Percentiles rank a stretch among this genome's conserved stretches.
phyloP scores from a whole-genome alignment of 2,888 invertebrate species.

The Nipponacmea schrenckii region DNA sequence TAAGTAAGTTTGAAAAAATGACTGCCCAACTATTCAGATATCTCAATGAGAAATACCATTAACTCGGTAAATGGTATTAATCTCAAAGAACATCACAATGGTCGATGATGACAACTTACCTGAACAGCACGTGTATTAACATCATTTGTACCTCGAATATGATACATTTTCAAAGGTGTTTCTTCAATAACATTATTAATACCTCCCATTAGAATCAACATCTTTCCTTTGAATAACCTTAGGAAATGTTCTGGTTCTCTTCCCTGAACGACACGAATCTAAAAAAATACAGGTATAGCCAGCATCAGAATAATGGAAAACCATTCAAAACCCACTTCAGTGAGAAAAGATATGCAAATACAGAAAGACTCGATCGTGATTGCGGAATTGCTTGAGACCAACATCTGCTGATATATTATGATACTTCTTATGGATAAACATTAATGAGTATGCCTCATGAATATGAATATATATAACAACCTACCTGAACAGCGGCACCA shows the following conservation, averaged over 20 bases:
- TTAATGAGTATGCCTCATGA: too few relatives aligned
- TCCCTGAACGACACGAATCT: constrained; percentile 83
- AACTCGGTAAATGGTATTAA: too few relatives aligned
- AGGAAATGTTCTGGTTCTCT: constrained; percentile 91
- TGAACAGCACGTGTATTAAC: constrained; percentile 80
- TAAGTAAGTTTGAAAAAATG: too few relatives aligned
- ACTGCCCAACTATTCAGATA: too few relatives aligned
- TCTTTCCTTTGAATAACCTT: constrained; percentile 85
- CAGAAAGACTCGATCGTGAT: too few relatives aligned
- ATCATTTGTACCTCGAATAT: constrained; percentile 81
- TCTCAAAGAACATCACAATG: too few relatives aligned
- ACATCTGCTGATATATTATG: too few relatives aligned
- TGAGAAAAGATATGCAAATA: too few relatives aligned
- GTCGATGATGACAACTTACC: constrained; percentile 65
- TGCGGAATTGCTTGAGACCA: too few relatives aligned
- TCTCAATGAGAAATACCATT: too few relatives aligned
- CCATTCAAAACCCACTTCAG: background rate
- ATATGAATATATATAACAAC: background rate
- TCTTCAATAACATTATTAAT: constrained; percentile 63
- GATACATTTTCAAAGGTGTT: constrained; percentile 74
- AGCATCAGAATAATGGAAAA: background rate
- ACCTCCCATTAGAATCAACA: constrained; percentile 74
- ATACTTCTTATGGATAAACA: too few relatives aligned
- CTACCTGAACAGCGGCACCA: constrained; percentile 54
- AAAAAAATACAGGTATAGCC: constrained; percentile 10